These are phyloP conservation scores for Canis aureus DNA, from an alignment of 2,113 vertebrate genomes.

Conservation along the genomic window DNA sequence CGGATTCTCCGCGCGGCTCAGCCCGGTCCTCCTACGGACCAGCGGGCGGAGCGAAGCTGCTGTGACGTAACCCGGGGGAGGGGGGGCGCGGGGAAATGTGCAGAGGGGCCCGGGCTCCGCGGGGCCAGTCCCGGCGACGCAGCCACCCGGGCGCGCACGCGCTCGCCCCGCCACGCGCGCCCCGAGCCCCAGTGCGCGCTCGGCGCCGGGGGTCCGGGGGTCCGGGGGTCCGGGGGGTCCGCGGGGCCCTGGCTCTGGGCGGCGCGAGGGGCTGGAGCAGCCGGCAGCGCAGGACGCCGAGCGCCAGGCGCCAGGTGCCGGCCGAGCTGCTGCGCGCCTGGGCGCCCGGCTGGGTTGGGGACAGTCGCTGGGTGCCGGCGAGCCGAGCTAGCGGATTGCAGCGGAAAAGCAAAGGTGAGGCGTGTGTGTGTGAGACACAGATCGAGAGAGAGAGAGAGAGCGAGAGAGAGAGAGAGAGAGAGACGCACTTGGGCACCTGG, in stretches of 20 bases:
- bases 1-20: not conserved
- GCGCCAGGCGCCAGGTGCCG: not conserved
- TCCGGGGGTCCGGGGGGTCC: not conserved
- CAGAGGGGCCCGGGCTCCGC: conserved; percentile 5
- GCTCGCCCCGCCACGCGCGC: not conserved
- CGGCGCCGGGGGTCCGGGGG: not conserved
- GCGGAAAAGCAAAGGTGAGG: conserved; percentile 64
- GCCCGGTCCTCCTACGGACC: not conserved
- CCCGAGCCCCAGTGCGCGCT: not conserved
- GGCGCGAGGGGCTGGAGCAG: not conserved
- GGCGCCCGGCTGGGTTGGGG: not conserved
- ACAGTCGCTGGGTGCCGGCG: not conserved
- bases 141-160: conserved; percentile 23
- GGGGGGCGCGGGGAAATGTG: conserved; percentile 67
- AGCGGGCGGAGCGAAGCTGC: conserved; percentile 64
- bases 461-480: not conserved
- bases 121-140: conserved; percentile 56
- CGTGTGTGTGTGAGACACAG: not conserved
- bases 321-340: conserved; percentile 5
- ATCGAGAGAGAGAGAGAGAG: not conserved
- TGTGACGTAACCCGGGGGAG: conserved; percentile 69
- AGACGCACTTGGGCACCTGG: conserved; percentile 51
- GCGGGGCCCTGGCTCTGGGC: not conserved
- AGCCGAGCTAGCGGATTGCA: not conserved
- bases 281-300: not conserved